Percentiles rank a stretch among this genome's conserved stretches.
These are phyloP conservation scores for Chaenocephalus aceratus DNA, from an alignment of 2,113 vertebrate species.

Conservation along the genomic window DNA sequence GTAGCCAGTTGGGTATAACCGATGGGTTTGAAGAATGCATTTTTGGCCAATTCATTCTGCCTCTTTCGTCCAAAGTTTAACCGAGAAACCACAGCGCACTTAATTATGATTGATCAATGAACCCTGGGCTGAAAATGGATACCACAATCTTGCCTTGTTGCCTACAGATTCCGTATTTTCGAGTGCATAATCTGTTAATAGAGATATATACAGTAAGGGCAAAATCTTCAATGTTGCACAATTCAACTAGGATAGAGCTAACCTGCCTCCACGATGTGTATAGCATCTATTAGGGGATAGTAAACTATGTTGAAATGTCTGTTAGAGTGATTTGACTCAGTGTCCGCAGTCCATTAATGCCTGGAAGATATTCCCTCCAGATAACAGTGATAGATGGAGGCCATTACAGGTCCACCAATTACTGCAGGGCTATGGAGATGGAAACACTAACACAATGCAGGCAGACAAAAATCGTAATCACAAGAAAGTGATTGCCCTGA, in stretches of 20 bases:
- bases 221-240: neutral
- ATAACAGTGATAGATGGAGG: constrained; percentile 38
- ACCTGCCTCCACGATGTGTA: neutral
- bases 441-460: neutral
- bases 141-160: too few species aligned
- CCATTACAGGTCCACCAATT: constrained; percentile 35
- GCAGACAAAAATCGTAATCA: constrained; percentile 9
- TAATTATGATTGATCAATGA: too few species aligned
- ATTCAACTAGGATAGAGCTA: neutral
- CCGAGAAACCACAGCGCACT: too few species aligned
- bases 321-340: constrained; percentile 27
- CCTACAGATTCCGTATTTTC: too few species aligned
- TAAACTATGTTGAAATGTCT: constrained; percentile 24
- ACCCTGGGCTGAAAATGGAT: too few species aligned
- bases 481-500: neutral
- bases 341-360: constrained; percentile 8
- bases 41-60: too few species aligned
- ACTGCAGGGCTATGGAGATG: neutral
- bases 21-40: too few species aligned
- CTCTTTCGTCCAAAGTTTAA: too few species aligned
- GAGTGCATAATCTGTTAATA: too few species aligned
- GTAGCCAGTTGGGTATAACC: too few species aligned
- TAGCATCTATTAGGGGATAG: neutral
- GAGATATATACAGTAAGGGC: too few species aligned
- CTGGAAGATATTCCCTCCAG: constrained; percentile 19